Evolutionary conservation across 2,113 vertebrate species (phyloP).

Genomic region (Mobula birostris): DNA sequence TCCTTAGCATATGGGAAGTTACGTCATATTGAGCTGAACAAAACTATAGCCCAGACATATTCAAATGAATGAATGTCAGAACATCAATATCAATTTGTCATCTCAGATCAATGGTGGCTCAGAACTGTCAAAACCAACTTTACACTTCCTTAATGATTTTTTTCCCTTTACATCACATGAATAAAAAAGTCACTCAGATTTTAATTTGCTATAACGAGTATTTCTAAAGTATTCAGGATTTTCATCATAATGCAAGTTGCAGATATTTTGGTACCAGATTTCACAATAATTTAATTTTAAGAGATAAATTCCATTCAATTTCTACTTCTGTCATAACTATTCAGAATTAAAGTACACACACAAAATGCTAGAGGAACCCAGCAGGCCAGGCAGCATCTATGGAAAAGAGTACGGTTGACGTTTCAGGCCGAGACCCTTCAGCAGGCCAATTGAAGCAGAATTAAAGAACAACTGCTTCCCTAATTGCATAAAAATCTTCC

Average conservation of each 20-base stretch:
- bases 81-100: constrained; percentile 24
- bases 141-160: not conserved
- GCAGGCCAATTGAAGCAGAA: no score
- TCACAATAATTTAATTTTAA: not conserved
- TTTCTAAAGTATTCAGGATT: not conserved
- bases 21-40: not conserved
- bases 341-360: no score
- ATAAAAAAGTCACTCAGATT: not conserved
- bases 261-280: not conserved
- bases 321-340: not conserved
- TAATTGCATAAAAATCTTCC: not conserved
- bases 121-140: not conserved
- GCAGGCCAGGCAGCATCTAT: no score
- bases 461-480: not conserved
- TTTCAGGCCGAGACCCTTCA: no score
- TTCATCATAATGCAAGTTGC: not conserved
- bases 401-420: no score
- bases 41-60: not conserved
- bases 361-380: no score
- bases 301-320: not conserved
- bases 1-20: not conserved
- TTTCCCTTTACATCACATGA: not conserved
- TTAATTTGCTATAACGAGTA: not conserved
- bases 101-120: not conserved
- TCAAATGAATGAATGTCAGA: constrained; percentile 18